A percentile compares a stretch with the other conserved stretches of the same genome.
These are phyloP conservation scores for Zaprionus lachaisei DNA, from an alignment of 1,140 invertebrate genomes.

Conservation along the genomic window DNA sequence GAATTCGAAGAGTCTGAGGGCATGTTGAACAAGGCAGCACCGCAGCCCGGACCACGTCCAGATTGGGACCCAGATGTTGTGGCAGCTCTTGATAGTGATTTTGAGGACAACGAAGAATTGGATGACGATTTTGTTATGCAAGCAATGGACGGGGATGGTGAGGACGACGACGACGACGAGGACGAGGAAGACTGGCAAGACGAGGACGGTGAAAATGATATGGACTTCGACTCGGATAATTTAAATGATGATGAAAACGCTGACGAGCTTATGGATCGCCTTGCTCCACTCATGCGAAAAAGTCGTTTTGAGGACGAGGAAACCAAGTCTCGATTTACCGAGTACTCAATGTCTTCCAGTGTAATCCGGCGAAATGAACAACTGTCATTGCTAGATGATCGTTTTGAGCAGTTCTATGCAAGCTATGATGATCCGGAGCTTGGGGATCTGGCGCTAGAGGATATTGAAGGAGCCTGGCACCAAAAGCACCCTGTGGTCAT, in stretches of 20 bases:
- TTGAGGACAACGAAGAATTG: slow-evolving; percentile 92
- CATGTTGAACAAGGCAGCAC: slow-evolving; percentile 94
- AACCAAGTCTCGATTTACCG: slow-evolving; percentile 94
- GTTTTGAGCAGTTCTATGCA: slow-evolving; percentile 95
- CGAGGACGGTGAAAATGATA: slow-evolving; percentile 81
- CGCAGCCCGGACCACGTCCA: slow-evolving; percentile 89
- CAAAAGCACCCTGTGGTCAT: slow-evolving; percentile 89
- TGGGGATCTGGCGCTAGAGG: slow-evolving; percentile 94
- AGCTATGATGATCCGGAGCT: slow-evolving; percentile 96
- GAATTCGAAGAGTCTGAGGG: slow-evolving; percentile 95
- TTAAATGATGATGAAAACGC: slow-evolving; percentile 85
- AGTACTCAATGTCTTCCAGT: slow-evolving; percentile 97
- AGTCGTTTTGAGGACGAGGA: slow-evolving; percentile 89
- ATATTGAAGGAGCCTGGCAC: slow-evolving; percentile 93
- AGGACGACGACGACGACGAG: slow-evolving; percentile 84
- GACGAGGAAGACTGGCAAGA: slow-evolving; percentile 84
- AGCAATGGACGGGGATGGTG: slow-evolving; percentile 88
- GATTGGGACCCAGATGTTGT: slow-evolving; percentile 97
- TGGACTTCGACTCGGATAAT: slow-evolving; percentile 83
- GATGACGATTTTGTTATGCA: slow-evolving; percentile 96
- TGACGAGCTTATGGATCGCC: slow-evolving; percentile 86
- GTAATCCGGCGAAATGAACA: slow-evolving; percentile 94
- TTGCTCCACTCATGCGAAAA: slow-evolving; percentile 86
- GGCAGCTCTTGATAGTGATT: slow-evolving; percentile 96
- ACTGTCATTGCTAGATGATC: slow-evolving; percentile 93